Conservation (phyloP, 37 sponge, comb jelly and placozoan species). For the Hormiphora californensis region DNA sequence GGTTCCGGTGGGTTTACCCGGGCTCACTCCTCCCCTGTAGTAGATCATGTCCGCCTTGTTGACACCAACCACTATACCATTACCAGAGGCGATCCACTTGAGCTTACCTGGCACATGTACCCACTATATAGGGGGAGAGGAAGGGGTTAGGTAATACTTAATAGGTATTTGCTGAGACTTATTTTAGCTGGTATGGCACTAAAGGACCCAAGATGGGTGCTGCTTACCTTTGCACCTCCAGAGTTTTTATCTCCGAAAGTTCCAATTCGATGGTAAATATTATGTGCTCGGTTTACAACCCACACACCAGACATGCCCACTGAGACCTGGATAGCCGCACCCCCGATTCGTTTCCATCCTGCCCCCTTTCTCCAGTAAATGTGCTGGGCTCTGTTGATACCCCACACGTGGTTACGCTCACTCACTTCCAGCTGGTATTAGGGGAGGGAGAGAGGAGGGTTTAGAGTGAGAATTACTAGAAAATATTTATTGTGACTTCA, state of each 20-base stretch:
- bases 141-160: too few relatives aligned
- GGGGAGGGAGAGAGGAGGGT: too few relatives aligned
- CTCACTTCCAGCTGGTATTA: too few relatives aligned
- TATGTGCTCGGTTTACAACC: neutral
- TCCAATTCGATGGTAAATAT: neutral
- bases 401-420: too few relatives aligned
- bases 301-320: slow-evolving; percentile 11
- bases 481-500: too few relatives aligned
- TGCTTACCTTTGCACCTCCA: neutral
- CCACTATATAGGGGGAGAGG: neutral
- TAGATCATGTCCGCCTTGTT: neutral
- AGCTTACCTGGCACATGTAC: neutral
- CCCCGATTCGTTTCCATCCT: neutral
- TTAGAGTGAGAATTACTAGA: too few relatives aligned
- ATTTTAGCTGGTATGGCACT: neutral
- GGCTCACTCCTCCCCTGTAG: neutral
- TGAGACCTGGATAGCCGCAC: neutral
- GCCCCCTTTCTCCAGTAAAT: neutral
- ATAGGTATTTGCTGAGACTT: too few relatives aligned
- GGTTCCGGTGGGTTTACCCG: neutral
- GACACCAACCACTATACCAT: neutral
- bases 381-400: too few relatives aligned
- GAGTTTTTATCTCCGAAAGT: neutral
- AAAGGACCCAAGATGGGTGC: neutral
- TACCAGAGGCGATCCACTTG: neutral